Conservation (phyloP, 1,140 invertebrate species). For the Ceratina japonica region DNA sequence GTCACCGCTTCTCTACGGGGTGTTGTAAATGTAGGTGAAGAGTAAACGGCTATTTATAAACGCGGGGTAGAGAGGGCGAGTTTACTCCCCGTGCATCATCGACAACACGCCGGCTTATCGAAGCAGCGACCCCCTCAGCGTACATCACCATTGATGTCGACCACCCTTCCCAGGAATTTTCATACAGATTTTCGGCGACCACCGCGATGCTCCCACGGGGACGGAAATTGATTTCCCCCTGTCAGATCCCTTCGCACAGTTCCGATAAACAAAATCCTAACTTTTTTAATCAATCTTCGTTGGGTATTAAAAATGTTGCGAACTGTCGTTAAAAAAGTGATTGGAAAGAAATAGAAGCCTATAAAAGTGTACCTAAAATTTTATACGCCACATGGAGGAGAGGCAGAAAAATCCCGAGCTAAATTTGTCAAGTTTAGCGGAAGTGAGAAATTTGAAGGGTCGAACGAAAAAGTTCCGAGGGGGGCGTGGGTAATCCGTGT, state of each 20-base stretch:
- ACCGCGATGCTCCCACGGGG: background rate
- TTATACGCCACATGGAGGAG: background rate
- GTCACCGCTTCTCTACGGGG: conserved; percentile 70
- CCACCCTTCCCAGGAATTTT: conserved; percentile 42
- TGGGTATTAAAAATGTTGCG: background rate
- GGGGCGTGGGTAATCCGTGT: background rate
- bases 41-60: conserved; percentile 79
- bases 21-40: conserved; percentile 77
- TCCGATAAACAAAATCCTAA: too few relatives aligned
- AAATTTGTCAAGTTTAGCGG: background rate
- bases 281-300: background rate
- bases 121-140: conserved; percentile 40
- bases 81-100: conserved; percentile 58
- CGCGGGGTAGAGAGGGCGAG: conserved; percentile 43
- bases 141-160: conserved; percentile 53
- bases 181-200: conserved; percentile 34
- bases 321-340: too few relatives aligned
- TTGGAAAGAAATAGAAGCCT: too few relatives aligned
- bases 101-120: conserved; percentile 46
- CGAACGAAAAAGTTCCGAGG: background rate
- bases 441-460: background rate
- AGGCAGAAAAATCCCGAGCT: background rate
- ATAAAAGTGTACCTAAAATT: too few relatives aligned
- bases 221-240: background rate
- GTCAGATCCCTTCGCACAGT: too few relatives aligned